These are phyloP conservation scores for Agrochola lota DNA, from an alignment of 2,888 invertebrate species.

Conservation along the genomic window DNA sequence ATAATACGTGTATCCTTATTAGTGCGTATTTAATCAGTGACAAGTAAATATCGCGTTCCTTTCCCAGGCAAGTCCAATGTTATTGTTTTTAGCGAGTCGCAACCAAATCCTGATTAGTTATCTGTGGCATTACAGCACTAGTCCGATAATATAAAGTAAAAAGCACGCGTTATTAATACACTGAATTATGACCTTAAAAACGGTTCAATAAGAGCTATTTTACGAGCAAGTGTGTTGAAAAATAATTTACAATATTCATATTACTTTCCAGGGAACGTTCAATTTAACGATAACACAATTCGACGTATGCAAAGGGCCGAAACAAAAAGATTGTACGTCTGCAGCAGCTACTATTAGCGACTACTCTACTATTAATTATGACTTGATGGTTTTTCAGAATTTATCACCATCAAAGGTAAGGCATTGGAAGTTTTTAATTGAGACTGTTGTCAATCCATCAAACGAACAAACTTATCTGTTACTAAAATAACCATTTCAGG, in stretches of 20 bases:
- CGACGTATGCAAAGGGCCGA: constrained; percentile 43
- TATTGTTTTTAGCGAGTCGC: too few relatives aligned
- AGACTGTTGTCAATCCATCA: neutral
- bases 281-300: constrained; percentile 42
- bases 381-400: constrained; percentile 63
- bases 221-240: too few relatives aligned
- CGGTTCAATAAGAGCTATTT: too few relatives aligned
- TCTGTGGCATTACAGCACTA: too few relatives aligned
- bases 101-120: too few relatives aligned
- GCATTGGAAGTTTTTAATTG: neutral
- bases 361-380: constrained; percentile 52
- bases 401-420: constrained; percentile 69
- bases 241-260: neutral
- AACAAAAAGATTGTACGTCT: constrained; percentile 49
- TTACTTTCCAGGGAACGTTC: constrained; percentile 47
- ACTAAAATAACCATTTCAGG: constrained; percentile 69
- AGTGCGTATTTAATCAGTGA: too few relatives aligned
- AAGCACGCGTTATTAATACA: too few relatives aligned
- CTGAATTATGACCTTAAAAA: too few relatives aligned
- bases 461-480: neutral
- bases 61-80: too few relatives aligned
- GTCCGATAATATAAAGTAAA: too few relatives aligned
- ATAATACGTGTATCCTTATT: too few relatives aligned
- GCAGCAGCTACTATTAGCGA: constrained; percentile 46
- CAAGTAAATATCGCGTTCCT: too few relatives aligned